phyloP scores from a whole-genome alignment of 1,140 invertebrate species.

The Octopus bimaculoides region DNA sequence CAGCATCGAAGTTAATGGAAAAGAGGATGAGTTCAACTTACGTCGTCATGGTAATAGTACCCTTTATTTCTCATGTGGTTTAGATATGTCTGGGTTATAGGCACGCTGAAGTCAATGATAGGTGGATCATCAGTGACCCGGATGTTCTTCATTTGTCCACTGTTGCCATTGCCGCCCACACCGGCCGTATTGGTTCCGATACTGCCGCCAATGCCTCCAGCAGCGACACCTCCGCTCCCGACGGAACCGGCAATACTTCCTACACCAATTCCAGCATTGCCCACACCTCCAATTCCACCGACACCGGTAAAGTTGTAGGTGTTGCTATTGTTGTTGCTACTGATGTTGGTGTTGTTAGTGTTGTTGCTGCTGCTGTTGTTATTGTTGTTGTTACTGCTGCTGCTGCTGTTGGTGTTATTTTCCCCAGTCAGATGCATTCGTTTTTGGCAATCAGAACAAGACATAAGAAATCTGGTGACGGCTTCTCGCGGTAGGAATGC shows the following conservation, averaged over 20 bases:
- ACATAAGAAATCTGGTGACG: conserved; percentile 89
- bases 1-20: background rate
- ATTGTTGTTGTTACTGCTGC: conserved; percentile 30
- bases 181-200: background rate
- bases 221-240: conserved; percentile 11
- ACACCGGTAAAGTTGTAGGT: too few species aligned
- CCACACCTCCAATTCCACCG: too few species aligned
- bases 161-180: background rate
- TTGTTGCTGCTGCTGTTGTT: background rate
- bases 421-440: conserved; percentile 69
- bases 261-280: too few species aligned
- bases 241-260: conserved; percentile 13
- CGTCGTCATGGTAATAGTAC: conserved; percentile 34
- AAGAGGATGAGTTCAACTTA: conserved; percentile 18
- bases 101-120: conserved; percentile 74
- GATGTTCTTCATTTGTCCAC: background rate
- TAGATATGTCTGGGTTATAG: conserved; percentile 81
- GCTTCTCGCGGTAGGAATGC: conserved; percentile 92
- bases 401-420: conserved; percentile 19
- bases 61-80: conserved; percentile 63
- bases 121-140: conserved; percentile 28
- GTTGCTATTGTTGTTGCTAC: background rate
- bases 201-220: background rate
- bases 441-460: conserved; percentile 89
- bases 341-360: background rate